These are phyloP conservation scores for Arremon aurantiirostris DNA, from an alignment of 2,797 vertebrate species.

Conservation along the genomic window DNA sequence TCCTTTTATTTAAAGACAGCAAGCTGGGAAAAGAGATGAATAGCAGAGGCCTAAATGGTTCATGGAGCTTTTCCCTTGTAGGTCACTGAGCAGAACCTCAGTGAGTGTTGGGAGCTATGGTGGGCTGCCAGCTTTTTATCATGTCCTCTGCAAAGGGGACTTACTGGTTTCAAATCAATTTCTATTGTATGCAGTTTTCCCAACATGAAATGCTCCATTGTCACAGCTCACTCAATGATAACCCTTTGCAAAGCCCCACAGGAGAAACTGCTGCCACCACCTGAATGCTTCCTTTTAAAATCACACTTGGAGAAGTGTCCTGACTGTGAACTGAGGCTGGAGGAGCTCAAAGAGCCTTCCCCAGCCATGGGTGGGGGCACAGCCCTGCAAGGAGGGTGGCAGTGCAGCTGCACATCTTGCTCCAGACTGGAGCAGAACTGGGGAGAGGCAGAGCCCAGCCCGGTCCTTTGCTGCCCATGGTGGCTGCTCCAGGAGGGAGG, in stretches of 20 bases:
- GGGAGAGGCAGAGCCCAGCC: background rate
- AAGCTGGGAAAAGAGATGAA: slow-evolving; percentile 14
- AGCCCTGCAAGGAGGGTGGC: background rate
- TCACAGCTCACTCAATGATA: background rate
- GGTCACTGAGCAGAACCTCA: slow-evolving; percentile 38
- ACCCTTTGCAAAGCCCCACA: background rate
- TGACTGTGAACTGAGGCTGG: background rate
- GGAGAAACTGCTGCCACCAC: background rate
- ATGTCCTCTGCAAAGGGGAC: background rate
- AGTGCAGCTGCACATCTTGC: slow-evolving; percentile 18
- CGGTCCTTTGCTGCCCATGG: background rate
- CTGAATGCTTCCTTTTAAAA: background rate
- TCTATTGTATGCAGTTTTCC: background rate
- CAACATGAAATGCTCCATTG: background rate
- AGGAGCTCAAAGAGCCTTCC: slow-evolving; percentile 12
- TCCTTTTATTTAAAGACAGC: slow-evolving; percentile 6
- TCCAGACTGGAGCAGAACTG: background rate
- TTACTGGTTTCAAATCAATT: slow-evolving; percentile 13
- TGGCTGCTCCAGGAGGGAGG: background rate
- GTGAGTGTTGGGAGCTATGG: background rate
- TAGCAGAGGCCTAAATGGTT: slow-evolving; percentile 16
- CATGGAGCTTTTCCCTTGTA: slow-evolving; percentile 20
- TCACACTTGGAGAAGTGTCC: background rate
- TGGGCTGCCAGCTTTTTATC: background rate
- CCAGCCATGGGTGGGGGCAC: background rate